These are phyloP conservation scores for Podarcis siculus DNA, from an alignment of 2,797 vertebrate genomes.

Conservation along the genomic window DNA sequence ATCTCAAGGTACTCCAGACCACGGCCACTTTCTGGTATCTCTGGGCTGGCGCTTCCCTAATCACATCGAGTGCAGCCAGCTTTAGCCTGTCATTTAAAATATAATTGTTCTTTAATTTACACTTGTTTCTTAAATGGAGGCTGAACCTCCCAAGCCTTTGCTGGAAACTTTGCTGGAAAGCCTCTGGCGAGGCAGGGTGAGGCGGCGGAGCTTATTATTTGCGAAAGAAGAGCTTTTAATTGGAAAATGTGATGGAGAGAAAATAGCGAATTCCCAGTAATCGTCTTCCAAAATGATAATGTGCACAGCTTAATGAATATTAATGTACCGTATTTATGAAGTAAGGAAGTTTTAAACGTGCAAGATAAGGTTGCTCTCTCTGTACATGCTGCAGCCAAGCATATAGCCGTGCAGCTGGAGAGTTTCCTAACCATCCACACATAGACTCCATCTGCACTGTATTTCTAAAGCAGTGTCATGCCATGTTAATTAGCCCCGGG, in stretches of 20 bases:
- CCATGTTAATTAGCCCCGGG: no score
- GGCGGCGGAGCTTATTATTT: constrained; percentile 70
- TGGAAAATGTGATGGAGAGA: constrained; percentile 77
- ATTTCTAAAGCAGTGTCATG: no score
- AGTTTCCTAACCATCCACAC: not conserved
- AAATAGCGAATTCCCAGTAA: constrained; percentile 75
- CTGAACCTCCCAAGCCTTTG: constrained; percentile 54
- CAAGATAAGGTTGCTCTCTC: constrained; percentile 66
- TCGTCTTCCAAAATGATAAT: constrained; percentile 75
- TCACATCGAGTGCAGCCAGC: constrained; percentile 54
- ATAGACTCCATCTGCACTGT: no score
- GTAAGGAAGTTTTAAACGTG: constrained; percentile 67
- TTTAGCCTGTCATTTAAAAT: constrained; percentile 73
- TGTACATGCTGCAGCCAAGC: constrained; percentile 13
- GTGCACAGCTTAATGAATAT: constrained; percentile 75
- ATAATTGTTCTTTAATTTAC: constrained; percentile 68
- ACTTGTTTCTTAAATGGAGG: constrained; percentile 61
- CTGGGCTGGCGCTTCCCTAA: constrained; percentile 44
- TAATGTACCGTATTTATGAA: constrained; percentile 73
- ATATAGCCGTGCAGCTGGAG: constrained; percentile 12
- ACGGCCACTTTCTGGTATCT: not conserved
- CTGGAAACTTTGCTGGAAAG: constrained; percentile 67
- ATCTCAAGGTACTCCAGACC: not conserved
- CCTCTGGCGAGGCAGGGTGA: constrained; percentile 66
- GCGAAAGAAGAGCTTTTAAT: constrained; percentile 74